These are phyloP conservation scores for Lordiphosa mommai DNA, from an alignment of 1,140 invertebrate species.

Conservation along the genomic window DNA sequence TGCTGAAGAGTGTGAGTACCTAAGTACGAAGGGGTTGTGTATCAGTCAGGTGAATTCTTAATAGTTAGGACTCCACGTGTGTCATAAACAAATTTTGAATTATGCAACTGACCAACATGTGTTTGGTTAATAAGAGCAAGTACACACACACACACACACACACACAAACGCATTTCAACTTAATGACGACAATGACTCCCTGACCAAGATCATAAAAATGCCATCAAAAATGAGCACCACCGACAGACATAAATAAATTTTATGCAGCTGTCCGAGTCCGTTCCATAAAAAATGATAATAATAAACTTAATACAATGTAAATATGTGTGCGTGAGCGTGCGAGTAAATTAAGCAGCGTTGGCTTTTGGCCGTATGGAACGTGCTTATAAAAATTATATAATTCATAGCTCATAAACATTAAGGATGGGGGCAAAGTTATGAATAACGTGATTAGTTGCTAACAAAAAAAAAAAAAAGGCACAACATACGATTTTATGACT, in stretches of 20 bases:
- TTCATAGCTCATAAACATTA: slow-evolving; percentile 76
- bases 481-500: slow-evolving; percentile 27
- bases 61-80: slow-evolving; percentile 10
- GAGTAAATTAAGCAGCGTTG: slow-evolving; percentile 67
- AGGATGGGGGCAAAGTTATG: slow-evolving; percentile 61
- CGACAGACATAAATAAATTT: slow-evolving; percentile 67
- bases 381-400: slow-evolving; percentile 77
- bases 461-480: slow-evolving; percentile 29
- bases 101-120: slow-evolving; percentile 47
- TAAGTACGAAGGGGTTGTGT: neutral
- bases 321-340: slow-evolving; percentile 70
- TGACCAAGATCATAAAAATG: slow-evolving; percentile 56
- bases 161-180: neutral
- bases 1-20: slow-evolving; percentile 78
- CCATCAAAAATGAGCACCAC: slow-evolving; percentile 67
- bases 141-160: too few species aligned
- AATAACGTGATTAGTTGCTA: slow-evolving; percentile 75
- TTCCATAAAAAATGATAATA: slow-evolving; percentile 72
- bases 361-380: slow-evolving; percentile 37
- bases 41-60: neutral
- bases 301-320: slow-evolving; percentile 74
- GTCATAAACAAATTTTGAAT: slow-evolving; percentile 26
- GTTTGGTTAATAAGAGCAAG: slow-evolving; percentile 11
- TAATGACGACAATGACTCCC: slow-evolving; percentile 28
- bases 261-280: slow-evolving; percentile 35